Evolutionary conservation across 2,888 invertebrate species (phyloP), one percentile per base, ranked within the genome.

Genomic region (Ennomos erosarius): DNA sequence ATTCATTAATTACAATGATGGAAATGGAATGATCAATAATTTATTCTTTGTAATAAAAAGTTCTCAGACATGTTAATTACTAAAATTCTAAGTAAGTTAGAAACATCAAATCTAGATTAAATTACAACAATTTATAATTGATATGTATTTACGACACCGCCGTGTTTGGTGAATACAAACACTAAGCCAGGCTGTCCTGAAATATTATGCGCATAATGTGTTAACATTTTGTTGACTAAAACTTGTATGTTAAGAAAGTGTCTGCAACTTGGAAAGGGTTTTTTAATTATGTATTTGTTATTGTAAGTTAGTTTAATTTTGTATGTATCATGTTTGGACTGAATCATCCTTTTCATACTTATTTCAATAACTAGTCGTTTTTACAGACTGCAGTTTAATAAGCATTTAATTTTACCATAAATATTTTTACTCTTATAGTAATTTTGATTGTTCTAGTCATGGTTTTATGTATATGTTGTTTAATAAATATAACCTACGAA

Each of bases 391-490:
- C 54, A 50, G 40, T 10, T 13, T 39, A 38, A 13, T 43, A 51
- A 55, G 55, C 51, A 60, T 55, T 51, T 52, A 55, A 33, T 46
- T 47, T 37, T 52, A 55, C 40, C 43, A 47, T 37, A 45, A 40
- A 46, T 55, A 35, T 50, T 43, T 47, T 47, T 37, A 43, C 51
- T 53, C 13, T 12, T 37, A 53, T 33, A 36, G 36, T 46, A 46
- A 46, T 55, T 35, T 36, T 33, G n/a, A 42, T 44, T 33, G 37
- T 49, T 52, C 67, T 67, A 67, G 67, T 67, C 67, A 64, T 60
- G 61, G 53, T 57, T 55, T 46, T 58, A 54, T 55, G 51, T 48
- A 39, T 40, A 33, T 38, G 38, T 48, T 49, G 9, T 52, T 47
- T 57, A 34, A 8, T 12, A 40, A 36, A 48, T 48, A 40, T 40